phyloP scores from a whole-genome alignment of 2,113 vertebrate species.

The Scartelaos histophorus region DNA sequence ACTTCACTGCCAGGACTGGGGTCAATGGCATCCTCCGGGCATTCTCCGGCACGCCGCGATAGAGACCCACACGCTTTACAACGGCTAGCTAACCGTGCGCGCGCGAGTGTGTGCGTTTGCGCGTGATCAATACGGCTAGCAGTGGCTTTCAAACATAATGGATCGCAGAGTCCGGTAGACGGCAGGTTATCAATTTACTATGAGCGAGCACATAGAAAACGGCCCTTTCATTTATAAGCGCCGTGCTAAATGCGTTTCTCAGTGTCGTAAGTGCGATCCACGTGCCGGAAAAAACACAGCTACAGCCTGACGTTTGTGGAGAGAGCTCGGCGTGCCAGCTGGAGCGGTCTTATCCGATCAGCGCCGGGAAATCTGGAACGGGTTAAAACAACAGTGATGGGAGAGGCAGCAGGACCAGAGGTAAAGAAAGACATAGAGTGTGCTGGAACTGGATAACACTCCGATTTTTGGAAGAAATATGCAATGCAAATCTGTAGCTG shows the following conservation, averaged over 20 bases:
- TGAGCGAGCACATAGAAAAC: constrained; percentile 39
- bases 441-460: not conserved
- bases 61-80: constrained; percentile 4
- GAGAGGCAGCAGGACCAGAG: not conserved
- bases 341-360: not conserved
- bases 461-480: not conserved
- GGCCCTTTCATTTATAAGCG: constrained; percentile 25
- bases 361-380: not conserved
- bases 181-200: constrained; percentile 36
- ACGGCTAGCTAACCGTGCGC: not conserved
- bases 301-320: constrained; percentile 21
- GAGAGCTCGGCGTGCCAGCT: not conserved
- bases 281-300: not conserved
- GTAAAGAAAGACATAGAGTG: constrained; percentile 14
- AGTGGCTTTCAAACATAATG: constrained; percentile 38
- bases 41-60: constrained; percentile 32
- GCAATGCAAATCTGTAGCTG: not conserved
- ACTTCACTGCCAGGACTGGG: constrained; percentile 43
- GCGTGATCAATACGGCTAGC: constrained; percentile 35
- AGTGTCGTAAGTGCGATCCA: constrained; percentile 19
- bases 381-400: not conserved
- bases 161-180: constrained; percentile 20
- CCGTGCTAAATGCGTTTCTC: constrained; percentile 26
- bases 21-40: constrained; percentile 55
- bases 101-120: constrained; percentile 3